Evolutionary conservation across 1,140 invertebrate species (phyloP), one percentile per base, ranked within the genome.

Genomic region (Tenebrio molitor): DNA sequence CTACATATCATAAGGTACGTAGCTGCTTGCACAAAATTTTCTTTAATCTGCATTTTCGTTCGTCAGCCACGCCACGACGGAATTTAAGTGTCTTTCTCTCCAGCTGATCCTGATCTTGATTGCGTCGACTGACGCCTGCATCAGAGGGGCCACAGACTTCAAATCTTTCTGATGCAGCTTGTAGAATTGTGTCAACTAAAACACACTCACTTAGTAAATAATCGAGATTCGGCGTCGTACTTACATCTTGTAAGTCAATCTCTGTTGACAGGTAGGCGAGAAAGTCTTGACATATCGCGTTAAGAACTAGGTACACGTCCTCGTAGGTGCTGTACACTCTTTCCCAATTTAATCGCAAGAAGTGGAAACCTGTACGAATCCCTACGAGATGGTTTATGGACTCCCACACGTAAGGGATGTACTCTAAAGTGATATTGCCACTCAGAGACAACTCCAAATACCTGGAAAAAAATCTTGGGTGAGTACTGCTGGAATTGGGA

Each of bases 221-320:
- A 19, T 16, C 0, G 12, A 41, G n/a, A 39, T 33, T n/a, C n/a
- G n/a, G n/a, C n/a, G n/a, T n/a, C n/a, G 4, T 21, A 44, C 2
- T 76, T 78, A 82, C 80, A 75, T 82, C 80, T 71, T 82, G 77
- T 44, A 81, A 73, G 75, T 82, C 79, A 12, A 74, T 73, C 67
- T 81, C 76, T 17, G 76, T 81, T 1, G 80, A 77, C 12, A 82
- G 69, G 33, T 78, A 74, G 1, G 74, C 75, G 1, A 82, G 69
- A 73, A 81, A 81, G 25, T 81, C 79, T 44, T 81, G 75, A 53
- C 80, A 77, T 33, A 82, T 80, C 1, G 74, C 67, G 44, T 74
- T 81, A 16, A 81, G 69, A 44, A 81, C 77, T 14, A 75, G 69
- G 33, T 72, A 77, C 33, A 80, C 75, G 16, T 80, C 76, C 50